Evolutionary conservation across 2,797 vertebrate species (phyloP).

Genomic region (Sebastes baramenuke): DNA sequence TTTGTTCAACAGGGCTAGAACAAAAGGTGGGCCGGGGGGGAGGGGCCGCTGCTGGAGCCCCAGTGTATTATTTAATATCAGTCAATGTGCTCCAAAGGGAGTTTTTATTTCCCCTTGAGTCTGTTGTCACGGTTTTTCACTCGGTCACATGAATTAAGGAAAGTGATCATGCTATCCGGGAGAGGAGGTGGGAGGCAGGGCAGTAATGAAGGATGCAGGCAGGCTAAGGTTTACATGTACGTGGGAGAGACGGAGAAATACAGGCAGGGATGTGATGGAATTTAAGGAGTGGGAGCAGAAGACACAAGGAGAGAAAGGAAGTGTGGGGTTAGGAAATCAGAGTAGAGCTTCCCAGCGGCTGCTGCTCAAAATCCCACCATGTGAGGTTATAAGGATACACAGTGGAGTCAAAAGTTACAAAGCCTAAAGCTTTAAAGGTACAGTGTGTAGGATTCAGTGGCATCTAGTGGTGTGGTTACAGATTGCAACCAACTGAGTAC

Average conservation of each 20-base stretch:
- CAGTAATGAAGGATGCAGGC: conserved; percentile 52
- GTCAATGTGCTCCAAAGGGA: conserved; percentile 11
- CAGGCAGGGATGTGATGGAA: conserved; percentile 31
- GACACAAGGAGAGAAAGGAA: conserved; percentile 68
- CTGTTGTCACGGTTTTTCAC: conserved; percentile 38
- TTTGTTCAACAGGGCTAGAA: conserved; percentile 50
- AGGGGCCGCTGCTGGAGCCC: conserved; percentile 13
- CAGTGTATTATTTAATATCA: conserved; percentile 50
- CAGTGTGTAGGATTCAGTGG: too few species aligned
- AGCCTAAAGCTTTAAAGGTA: conserved; percentile 19
- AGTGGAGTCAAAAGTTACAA: conserved; percentile 1
- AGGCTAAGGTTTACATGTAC: conserved; percentile 29
- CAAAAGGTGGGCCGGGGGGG: conserved; percentile 58
- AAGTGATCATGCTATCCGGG: conserved; percentile 4
- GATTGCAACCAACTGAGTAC: too few species aligned
- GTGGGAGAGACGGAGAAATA: conserved; percentile 43
- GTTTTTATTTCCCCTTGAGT: conserved; percentile 1
- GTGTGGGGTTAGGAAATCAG: conserved; percentile 68
- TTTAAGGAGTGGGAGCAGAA: conserved; percentile 50
- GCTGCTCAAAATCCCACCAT: conserved; percentile 39
- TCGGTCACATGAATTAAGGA: conserved; percentile 23
- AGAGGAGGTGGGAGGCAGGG: conserved; percentile 42
- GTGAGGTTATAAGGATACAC: conserved; percentile 15
- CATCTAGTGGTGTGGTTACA: too few species aligned
- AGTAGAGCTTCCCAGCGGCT: conserved; percentile 65